A percentile compares a stretch with the other conserved stretches of the same genome.
These are phyloP conservation scores for Onychomys torridus DNA, from an alignment of 2,797 vertebrate species.

Conservation along the genomic window DNA sequence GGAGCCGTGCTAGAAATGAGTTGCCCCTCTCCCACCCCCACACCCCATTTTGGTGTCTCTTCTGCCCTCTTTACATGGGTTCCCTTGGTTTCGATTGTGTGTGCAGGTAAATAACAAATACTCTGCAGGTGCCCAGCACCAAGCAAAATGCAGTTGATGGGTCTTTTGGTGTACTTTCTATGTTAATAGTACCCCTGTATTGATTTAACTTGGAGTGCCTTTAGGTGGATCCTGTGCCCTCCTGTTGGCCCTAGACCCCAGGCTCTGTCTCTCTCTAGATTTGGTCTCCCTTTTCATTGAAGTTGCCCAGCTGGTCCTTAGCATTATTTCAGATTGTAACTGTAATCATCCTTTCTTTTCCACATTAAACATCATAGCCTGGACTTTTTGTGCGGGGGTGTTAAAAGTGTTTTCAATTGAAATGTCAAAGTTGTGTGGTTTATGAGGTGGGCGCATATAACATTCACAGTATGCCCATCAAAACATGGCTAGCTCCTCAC, in stretches of 20 bases:
- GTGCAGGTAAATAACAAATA: background rate
- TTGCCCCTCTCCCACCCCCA: background rate
- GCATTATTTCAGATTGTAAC: background rate
- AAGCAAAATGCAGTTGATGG: background rate
- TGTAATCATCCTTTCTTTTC: background rate
- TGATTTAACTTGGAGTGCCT: background rate
- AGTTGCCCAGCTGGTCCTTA: background rate
- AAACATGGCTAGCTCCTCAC: background rate
- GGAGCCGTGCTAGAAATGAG: background rate
- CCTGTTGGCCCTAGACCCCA: background rate
- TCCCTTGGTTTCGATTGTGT: background rate
- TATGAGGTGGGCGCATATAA: background rate
- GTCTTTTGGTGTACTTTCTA: background rate
- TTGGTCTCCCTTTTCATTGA: background rate
- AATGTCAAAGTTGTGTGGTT: background rate
- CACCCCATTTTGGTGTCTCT: background rate
- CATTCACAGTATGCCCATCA: background rate
- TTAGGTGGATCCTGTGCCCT: background rate
- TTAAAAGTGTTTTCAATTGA: background rate
- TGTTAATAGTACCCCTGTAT: background rate
- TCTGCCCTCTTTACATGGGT: background rate
- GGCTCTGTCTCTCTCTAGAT: background rate
- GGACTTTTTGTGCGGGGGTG: background rate
- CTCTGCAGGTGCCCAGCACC: background rate
- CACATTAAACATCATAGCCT: background rate